Evolutionary conservation across 2,113 vertebrate species (phyloP).

Genomic region (Apodemus sylvaticus): DNA sequence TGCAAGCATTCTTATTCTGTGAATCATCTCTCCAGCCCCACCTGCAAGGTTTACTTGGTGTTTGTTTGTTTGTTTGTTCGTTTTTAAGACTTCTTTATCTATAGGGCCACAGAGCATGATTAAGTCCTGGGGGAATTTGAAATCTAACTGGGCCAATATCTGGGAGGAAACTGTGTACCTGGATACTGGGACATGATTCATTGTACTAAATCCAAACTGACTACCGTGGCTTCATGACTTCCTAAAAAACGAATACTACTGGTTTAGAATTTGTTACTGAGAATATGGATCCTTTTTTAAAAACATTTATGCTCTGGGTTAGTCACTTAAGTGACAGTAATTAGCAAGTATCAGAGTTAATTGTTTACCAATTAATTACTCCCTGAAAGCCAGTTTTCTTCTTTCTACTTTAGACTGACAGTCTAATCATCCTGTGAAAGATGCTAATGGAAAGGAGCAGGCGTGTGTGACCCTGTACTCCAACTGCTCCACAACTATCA

Average conservation of each 20-base stretch:
- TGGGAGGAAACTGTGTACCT: neutral
- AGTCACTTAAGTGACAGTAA: neutral
- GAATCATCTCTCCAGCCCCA: neutral
- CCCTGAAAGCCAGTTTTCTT: neutral
- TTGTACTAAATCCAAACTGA: neutral
- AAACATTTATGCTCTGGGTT: neutral
- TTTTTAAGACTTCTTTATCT: neutral
- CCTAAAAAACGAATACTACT: neutral
- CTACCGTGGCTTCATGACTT: neutral
- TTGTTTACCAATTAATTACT: neutral
- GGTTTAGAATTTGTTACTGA: neutral
- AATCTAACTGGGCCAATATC: neutral
- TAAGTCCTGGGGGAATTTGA: neutral
- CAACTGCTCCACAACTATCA: neutral
- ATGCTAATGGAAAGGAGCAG: neutral
- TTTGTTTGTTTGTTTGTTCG: neutral
- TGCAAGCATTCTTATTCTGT: neutral
- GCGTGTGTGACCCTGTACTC: neutral
- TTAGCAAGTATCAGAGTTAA: neutral
- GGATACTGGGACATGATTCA: neutral
- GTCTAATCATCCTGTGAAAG: neutral
- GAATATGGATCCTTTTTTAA: neutral
- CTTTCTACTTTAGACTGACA: neutral
- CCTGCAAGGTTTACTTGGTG: neutral
- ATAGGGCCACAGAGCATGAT: neutral